Evolutionary conservation across 2,797 vertebrate genomes (phyloP).

Genomic region (Knipowitschia caucasica): DNA sequence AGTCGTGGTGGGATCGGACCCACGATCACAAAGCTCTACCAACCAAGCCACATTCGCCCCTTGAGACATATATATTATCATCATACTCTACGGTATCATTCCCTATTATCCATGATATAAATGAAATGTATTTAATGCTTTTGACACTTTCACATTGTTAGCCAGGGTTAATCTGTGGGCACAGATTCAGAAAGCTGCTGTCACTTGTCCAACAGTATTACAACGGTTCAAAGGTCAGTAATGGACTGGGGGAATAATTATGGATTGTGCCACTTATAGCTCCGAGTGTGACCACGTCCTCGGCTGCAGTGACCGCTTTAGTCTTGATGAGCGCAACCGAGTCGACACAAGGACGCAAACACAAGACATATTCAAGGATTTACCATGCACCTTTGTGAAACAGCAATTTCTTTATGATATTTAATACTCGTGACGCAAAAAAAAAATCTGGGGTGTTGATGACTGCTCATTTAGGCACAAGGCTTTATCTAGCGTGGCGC

Average conservation of each 20-base stretch:
- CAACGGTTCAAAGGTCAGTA: constrained; percentile 50
- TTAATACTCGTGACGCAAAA: constrained; percentile 35
- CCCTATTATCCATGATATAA: not conserved
- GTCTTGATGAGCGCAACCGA: constrained; percentile 40
- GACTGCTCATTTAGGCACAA: constrained; percentile 52
- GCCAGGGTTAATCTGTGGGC: constrained; percentile 39
- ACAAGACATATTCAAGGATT: constrained; percentile 26
- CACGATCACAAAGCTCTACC: too few species aligned
- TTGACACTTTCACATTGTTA: constrained; percentile 31
- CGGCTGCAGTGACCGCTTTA: constrained; percentile 42
- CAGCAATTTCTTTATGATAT: not conserved
- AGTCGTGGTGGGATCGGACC: too few species aligned
- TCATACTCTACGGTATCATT: too few species aligned
- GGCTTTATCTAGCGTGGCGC: constrained; percentile 64
- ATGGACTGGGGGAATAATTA: constrained; percentile 55
- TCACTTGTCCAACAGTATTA: constrained; percentile 39
- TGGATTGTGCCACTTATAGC: constrained; percentile 33
- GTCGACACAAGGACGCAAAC: constrained; percentile 32
- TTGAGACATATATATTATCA: too few species aligned
- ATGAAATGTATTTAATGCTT: not conserved
- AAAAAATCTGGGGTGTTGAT: constrained; percentile 43
- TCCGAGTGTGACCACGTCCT: constrained; percentile 40
- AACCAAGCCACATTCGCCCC: too few species aligned
- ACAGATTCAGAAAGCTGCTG: constrained; percentile 30
- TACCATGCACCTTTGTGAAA: not conserved